A percentile compares a stretch with the other conserved stretches of the same genome.
Conservation (phyloP, 2,113 vertebrate species). For the Toxotes jaculatrix region DNA sequence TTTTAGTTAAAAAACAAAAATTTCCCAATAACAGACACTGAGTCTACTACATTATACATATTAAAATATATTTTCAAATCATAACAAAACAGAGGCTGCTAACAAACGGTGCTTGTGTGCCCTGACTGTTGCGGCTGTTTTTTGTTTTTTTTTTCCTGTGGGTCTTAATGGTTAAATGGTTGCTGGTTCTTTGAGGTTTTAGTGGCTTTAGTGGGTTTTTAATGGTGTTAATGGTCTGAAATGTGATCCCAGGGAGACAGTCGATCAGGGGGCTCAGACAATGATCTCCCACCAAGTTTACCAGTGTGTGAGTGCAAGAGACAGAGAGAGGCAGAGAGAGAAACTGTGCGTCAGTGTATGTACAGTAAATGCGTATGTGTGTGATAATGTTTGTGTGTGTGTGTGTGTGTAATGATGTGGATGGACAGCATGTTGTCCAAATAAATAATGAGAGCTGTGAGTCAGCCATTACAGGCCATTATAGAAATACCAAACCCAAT, state of each 20-base stretch:
- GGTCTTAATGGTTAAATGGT: conserved; percentile 81
- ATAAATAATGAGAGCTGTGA: conserved; percentile 64
- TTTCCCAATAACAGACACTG: not conserved
- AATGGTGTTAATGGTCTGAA: conserved; percentile 86
- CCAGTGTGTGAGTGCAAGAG: conserved; percentile 52
- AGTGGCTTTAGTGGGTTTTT: conserved; percentile 85
- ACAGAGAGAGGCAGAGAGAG: conserved; percentile 42
- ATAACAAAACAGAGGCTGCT: conserved; percentile 10
- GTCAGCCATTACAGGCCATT: conserved; percentile 69
- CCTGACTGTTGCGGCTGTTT: conserved; percentile 40
- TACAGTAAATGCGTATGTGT: conserved; percentile 58
- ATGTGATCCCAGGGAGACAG: conserved; percentile 80
- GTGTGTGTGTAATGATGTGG: conserved; percentile 41
- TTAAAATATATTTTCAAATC: conserved; percentile 20
- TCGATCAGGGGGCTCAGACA: conserved; percentile 77
- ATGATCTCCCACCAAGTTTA: conserved; percentile 70
- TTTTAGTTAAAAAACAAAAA: not conserved
- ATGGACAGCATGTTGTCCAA: conserved; percentile 53
- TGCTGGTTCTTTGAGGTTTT: conserved; percentile 81
- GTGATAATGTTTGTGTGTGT: conserved; percentile 18
- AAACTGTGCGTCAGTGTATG: conserved; percentile 60
- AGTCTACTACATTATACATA: conserved; percentile 10
- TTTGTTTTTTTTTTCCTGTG: conserved; percentile 62
- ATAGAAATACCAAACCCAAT: conserved; percentile 46
- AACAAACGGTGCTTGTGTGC: conserved; percentile 38